Conservation (phyloP, 2,113 vertebrate species). For the Todiramphus saurophagus region DNA sequence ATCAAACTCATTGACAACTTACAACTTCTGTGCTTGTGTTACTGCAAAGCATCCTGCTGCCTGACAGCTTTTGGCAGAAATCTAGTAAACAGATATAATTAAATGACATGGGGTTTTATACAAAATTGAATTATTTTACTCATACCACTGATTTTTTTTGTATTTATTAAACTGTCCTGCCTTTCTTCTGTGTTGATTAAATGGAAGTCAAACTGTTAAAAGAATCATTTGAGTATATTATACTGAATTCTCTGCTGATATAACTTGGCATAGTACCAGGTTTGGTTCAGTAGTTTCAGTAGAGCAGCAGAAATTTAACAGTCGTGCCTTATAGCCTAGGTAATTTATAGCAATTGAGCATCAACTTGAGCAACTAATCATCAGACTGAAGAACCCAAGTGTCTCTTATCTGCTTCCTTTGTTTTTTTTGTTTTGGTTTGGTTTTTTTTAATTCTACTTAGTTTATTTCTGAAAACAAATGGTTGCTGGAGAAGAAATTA, state of each 20-base stretch:
- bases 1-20: constrained; percentile 1
- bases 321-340: background rate
- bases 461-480: background rate
- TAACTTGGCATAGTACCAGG: background rate
- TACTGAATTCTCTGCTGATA: background rate
- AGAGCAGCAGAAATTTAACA: background rate
- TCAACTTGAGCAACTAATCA: background rate
- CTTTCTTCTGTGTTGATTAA: background rate
- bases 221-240: background rate
- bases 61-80: constrained; percentile 6
- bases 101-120: background rate
- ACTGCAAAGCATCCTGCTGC: background rate
- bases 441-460: background rate
- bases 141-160: background rate
- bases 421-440: background rate
- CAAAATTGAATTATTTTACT: constrained; percentile 7
- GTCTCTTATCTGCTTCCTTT: background rate
- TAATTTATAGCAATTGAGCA: background rate
- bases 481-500: background rate
- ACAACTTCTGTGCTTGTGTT: background rate
- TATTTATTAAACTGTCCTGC: background rate
- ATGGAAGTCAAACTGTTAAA: background rate
- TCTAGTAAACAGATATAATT: constrained; percentile 4
- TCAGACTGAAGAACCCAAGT: background rate
- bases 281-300: background rate